Evolutionary conservation across 2,113 vertebrate genomes (phyloP), one percentile per base, ranked within the genome.

Genomic region (Porphyrio hochstetteri): DNA sequence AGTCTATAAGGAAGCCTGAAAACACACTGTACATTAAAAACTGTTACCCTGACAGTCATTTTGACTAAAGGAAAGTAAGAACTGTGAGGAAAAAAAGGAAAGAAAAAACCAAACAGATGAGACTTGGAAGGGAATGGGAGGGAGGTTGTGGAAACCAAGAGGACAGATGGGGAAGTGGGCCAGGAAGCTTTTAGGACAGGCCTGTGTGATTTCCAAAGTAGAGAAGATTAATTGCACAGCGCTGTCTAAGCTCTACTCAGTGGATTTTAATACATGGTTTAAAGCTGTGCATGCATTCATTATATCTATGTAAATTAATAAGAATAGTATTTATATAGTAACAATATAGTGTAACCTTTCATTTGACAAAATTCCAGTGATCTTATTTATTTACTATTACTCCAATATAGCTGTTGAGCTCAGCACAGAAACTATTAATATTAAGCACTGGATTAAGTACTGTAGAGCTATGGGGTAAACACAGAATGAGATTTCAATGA

Each of bases 91-190:
- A 74, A 79, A 78, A 89, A 40, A 23, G 42, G 11, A 20, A 2
- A 48, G 86, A 25, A 46, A 18, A 21, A 19, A 31, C 11, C 56
- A 63, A 69, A 88, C 7, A 42, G 53, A 85, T 72, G 1, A 64
- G 48, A 90, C 27, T 2, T 28, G 82, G 63, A 89, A 61, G 38
- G 69, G 80, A 84, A 55, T 3, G 33, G 48, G 40, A 67, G 31
- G 56, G 80, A 79, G 42, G 59, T 0, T 53, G 63, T 52, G 27
- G 87, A 81, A 81, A 16, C 18, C 1, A 42, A 50, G 56, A 78
- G 86, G 77, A 86, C 88, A 95, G 90, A 94, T 85, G 92, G 95
- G 52, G 79, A 96, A 94, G 8, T 70, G 72, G 90, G 71, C 29
- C 65, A 94, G 33, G 65, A 61, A 90, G 94, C 70, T 93, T 88